phyloP scores from a whole-genome alignment of 2,113 vertebrate genomes.

The Canis aureus region DNA sequence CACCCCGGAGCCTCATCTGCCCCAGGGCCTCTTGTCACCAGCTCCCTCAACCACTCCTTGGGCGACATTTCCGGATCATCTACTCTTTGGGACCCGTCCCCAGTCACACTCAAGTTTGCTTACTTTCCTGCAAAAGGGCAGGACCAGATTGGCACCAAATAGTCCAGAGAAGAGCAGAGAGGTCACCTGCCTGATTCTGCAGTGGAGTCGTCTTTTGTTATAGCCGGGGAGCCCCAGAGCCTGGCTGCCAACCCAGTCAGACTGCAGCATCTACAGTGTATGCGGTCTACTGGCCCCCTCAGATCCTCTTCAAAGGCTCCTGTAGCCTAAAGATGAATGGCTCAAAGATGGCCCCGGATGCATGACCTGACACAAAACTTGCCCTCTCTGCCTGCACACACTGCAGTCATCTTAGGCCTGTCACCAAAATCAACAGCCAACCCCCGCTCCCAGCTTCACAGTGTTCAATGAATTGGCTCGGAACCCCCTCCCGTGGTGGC shows the following conservation, averaged over 20 bases:
- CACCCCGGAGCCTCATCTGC: constrained; percentile 50
- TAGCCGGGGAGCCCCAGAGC: background rate
- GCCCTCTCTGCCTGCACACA: background rate
- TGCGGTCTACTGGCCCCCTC: background rate
- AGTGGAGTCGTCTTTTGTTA: background rate
- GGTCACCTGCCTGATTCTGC: background rate
- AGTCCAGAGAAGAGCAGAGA: background rate
- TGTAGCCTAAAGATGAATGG: background rate
- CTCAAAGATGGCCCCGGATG: background rate
- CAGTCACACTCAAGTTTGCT: background rate
- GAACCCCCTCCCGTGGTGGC: background rate
- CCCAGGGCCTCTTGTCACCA: constrained; percentile 67
- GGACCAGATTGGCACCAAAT: too few relatives aligned
- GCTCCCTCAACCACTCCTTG: constrained; percentile 59
- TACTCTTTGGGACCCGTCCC: background rate
- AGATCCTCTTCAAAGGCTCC: background rate
- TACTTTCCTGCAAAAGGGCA: background rate
- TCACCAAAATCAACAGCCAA: background rate
- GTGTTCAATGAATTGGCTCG: fast-evolving
- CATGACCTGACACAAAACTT: background rate
- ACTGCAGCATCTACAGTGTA: background rate
- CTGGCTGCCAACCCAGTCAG: background rate
- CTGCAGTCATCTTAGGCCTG: background rate
- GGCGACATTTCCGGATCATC: constrained; percentile 6
- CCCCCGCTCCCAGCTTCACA: background rate